phyloP scores from a whole-genome alignment of 2,113 vertebrate species.

The Himantopus leucocephalus region DNA sequence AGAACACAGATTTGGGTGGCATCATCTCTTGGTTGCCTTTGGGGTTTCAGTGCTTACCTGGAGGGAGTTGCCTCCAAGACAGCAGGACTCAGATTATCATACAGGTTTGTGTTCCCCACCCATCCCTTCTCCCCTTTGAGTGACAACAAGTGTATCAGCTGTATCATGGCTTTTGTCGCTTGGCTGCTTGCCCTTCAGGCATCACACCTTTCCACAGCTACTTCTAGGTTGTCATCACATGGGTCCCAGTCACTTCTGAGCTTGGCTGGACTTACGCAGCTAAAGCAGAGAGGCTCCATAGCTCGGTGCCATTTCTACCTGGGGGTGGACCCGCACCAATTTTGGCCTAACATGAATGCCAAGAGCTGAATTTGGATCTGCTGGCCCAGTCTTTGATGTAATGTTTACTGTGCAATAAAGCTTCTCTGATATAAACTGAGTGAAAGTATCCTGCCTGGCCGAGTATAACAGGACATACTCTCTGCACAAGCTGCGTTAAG shows the following conservation, averaged over 20 bases:
- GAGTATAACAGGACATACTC: neutral
- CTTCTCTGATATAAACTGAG: neutral
- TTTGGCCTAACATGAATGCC: neutral
- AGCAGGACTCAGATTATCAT: neutral
- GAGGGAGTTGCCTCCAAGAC: neutral
- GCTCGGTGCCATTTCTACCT: neutral
- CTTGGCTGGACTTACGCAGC: neutral
- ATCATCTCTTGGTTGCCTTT: neutral
- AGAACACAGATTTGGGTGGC: neutral
- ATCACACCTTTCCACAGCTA: neutral
- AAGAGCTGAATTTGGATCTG: neutral
- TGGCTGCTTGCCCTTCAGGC: neutral
- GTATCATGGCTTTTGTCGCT: neutral
- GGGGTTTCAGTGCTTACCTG: neutral
- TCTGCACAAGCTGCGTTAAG: neutral
- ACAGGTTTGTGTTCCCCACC: neutral
- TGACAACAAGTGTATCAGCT: neutral
- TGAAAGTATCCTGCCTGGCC: neutral
- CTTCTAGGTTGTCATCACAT: neutral
- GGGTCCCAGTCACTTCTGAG: neutral
- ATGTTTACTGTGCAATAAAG: neutral
- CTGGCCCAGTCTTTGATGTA: neutral
- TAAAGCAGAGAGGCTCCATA: neutral
- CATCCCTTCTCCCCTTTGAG: neutral
- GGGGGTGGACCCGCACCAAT: neutral